These are phyloP conservation scores for Cyprinus carpio DNA, from an alignment of 2,113 vertebrate species.

Conservation along the genomic window DNA sequence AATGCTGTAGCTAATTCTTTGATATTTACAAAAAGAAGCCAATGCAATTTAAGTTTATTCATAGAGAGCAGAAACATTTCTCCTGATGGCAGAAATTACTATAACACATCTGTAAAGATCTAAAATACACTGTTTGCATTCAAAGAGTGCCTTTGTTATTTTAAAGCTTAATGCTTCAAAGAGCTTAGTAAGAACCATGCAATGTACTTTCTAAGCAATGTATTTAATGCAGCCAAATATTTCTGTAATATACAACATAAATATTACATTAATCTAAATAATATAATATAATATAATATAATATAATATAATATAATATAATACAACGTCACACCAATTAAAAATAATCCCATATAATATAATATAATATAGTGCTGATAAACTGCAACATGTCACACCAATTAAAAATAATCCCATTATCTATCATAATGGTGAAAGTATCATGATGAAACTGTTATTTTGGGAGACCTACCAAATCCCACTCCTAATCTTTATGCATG, in stretches of 20 bases:
- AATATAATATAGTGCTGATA: no score
- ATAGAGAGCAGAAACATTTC: neutral
- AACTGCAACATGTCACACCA: neutral
- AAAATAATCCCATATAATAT: neutral
- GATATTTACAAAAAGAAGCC: neutral
- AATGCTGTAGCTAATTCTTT: neutral
- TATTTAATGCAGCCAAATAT: no score
- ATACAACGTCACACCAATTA: neutral
- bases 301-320: no score
- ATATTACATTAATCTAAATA: no score
- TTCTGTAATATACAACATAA: no score
- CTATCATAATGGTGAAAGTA: neutral
- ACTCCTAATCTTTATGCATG: conserved; percentile 46
- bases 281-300: no score
- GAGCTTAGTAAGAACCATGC: neutral
- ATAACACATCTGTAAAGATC: neutral
- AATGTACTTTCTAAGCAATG: neutral
- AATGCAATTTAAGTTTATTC: neutral
- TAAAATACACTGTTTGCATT: neutral
- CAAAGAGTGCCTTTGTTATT: neutral
- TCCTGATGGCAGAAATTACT: neutral
- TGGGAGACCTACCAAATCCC: neutral
- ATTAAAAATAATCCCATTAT: neutral
- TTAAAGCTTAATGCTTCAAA: no score
- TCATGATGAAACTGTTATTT: neutral